Evolutionary conservation across 1,140 invertebrate species (phyloP).

Genomic region (Odontomachus brunneus): DNA sequence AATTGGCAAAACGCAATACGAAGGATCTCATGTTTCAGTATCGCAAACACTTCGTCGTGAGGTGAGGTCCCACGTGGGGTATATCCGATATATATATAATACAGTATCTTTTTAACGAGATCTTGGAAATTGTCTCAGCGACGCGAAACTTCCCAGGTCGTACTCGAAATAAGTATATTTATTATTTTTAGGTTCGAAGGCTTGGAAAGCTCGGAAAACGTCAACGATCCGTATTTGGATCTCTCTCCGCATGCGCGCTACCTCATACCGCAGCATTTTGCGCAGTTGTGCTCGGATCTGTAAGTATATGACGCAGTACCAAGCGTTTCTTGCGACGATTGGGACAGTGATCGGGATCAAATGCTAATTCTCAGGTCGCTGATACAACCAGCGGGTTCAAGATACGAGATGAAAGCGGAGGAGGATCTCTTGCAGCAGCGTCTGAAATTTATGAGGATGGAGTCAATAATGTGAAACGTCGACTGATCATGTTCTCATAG

Average conservation of each 20-base stretch:
- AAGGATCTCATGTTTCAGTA: background rate
- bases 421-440: conserved; percentile 29
- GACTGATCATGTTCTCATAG: background rate
- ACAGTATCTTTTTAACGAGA: too few species aligned
- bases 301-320: background rate
- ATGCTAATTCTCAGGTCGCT: background rate
- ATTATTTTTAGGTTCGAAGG: conserved; percentile 24
- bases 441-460: conserved; percentile 12
- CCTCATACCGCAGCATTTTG: conserved; percentile 38
- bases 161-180: background rate
- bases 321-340: background rate
- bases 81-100: too few species aligned
- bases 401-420: background rate
- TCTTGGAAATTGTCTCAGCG: background rate
- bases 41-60: conserved; percentile 59
- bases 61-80: conserved; percentile 1
- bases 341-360: background rate
- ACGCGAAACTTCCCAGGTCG: background rate
- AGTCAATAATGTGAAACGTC: conserved; percentile 8
- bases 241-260: conserved; percentile 46
- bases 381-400: background rate
- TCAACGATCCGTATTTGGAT: conserved; percentile 45
- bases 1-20: conserved; percentile 56
- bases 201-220: conserved; percentile 15
- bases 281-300: conserved; percentile 35